phyloP scores from a whole-genome alignment of 2,113 vertebrate genomes.

The Mormoops blainvillei region DNA sequence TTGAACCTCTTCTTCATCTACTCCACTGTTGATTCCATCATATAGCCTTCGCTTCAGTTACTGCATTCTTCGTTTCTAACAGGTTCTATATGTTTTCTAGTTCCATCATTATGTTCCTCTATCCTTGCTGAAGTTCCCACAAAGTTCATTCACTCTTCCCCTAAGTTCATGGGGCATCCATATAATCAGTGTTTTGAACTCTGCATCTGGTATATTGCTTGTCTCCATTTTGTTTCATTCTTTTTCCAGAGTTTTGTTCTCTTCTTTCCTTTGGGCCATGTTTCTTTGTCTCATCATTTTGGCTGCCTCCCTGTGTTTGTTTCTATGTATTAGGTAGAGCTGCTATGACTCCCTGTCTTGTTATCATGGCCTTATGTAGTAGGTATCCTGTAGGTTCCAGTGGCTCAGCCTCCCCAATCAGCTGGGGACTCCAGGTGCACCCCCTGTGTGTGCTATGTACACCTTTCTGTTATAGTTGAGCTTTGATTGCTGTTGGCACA shows the following conservation, averaged over 20 bases:
- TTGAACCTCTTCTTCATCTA: background rate
- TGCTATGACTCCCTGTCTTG: background rate
- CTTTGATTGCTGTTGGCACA: background rate
- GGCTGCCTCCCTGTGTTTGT: background rate
- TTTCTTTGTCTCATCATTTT: background rate
- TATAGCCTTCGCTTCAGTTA: background rate
- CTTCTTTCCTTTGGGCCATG: background rate
- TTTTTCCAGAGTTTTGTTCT: background rate
- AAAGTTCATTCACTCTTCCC: background rate
- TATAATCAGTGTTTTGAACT: background rate
- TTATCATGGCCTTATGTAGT: background rate
- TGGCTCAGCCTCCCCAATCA: background rate
- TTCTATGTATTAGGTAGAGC: background rate
- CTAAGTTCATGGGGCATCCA: background rate
- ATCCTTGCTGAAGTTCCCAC: background rate
- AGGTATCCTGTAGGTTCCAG: background rate
- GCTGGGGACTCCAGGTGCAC: background rate
- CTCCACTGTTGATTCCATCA: background rate
- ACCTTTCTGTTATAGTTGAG: background rate
- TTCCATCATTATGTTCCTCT: background rate
- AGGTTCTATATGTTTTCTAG: background rate
- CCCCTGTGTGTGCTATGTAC: background rate
- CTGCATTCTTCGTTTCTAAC: background rate
- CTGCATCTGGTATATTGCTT: background rate
- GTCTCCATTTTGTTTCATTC: background rate